Percentiles rank a stretch among this genome's conserved stretches.
phyloP scores from a whole-genome alignment of 2,113 vertebrate species.

The Bos taurus region DNA sequence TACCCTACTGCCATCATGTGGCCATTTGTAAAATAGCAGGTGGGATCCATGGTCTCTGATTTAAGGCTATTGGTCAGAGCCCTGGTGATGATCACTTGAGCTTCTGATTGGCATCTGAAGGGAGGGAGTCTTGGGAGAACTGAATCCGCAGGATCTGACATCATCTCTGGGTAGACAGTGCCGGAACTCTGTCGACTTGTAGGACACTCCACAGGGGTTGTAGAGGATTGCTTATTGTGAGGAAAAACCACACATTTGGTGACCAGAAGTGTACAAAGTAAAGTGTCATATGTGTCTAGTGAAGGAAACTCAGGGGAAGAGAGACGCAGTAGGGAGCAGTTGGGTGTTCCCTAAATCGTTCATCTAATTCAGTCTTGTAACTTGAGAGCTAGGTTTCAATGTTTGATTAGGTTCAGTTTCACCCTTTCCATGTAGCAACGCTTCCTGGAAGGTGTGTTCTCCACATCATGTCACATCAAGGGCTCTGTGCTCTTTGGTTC shows the following conservation, averaged over 20 bases:
- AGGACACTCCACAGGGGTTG: neutral
- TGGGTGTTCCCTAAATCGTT: neutral
- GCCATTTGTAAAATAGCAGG: neutral
- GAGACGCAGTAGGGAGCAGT: neutral
- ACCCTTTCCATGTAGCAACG: neutral
- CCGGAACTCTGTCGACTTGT: neutral
- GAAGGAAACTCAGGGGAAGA: neutral
- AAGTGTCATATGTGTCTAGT: neutral
- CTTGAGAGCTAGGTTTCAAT: neutral
- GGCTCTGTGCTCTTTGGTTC: neutral
- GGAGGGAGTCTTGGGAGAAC: neutral
- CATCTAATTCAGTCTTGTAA: neutral
- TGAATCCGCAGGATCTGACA: neutral
- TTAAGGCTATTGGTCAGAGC: neutral
- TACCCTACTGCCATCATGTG: slow-evolving; percentile 37
- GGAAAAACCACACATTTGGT: neutral
- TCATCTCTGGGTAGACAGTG: neutral
- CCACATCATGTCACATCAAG: neutral
- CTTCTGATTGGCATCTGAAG: neutral
- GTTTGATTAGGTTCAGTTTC: neutral
- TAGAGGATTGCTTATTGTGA: neutral
- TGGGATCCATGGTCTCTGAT: neutral
- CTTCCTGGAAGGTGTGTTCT: neutral
- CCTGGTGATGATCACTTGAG: neutral
- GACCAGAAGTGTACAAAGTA: neutral